Evolutionary conservation across 37 sponge, comb jelly and placozoan species (phyloP), one percentile per base, ranked within the genome.

Genomic region (Cliona cf. orientalis): DNA sequence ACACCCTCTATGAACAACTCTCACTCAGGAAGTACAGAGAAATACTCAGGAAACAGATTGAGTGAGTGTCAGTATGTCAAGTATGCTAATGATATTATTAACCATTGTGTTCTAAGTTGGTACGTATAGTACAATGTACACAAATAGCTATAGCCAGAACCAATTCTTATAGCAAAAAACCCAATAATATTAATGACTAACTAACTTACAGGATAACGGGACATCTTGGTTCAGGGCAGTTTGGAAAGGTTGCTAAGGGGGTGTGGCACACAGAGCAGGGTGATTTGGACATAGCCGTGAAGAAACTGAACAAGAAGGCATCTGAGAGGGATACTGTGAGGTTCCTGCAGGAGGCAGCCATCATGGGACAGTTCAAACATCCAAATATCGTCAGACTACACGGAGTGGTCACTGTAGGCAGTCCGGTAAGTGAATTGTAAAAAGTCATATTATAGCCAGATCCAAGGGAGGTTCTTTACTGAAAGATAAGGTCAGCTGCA

Each of bases 291-390:
- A 75, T 78, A 37, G 86, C 86, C 14, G 72, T 86, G 35, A 86
- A 86, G 44, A 77, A 42, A 64, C 55, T 86, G 35, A 58, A 71
- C 17, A 49, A 29, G 36, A 34, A 49, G 17, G 43, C 79, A 5
- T 5, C 32, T 12, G 75, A 83, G 75, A 58, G 25, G 49, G 79
- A 69, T 53, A 78, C 12, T 17, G 71, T 78, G 37, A 86, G 61
- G 53, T 78, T 86, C 78, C 86, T 86, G 29, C 72, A 72, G 58
- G 86, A 86, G 78, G 86, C 86, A 0, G 86, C 79, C 78, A 86
- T 86, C 62, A 78, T 83, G 74, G 71, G 85, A n/a, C 85, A 85
- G 63, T 85, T 85, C 60, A 68, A 55, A 41, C 77, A 85, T 60
- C 68, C 78, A 22, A 85, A 85, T 49, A 49, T 85, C 23, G 85